phyloP scores from a whole-genome alignment of 2,113 vertebrate genomes.

The Tachycineta bicolor region DNA sequence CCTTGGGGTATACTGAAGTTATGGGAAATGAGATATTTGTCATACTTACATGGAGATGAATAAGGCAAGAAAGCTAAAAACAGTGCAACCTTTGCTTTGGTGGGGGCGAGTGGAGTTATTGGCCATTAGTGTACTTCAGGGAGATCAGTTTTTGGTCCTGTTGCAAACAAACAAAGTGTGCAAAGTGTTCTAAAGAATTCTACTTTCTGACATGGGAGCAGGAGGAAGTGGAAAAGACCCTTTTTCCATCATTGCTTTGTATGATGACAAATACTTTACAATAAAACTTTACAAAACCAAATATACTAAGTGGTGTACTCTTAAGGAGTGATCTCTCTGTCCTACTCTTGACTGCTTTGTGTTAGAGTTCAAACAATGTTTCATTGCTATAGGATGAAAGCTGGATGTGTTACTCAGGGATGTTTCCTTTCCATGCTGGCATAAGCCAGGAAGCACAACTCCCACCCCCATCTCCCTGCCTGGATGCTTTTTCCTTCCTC shows the following conservation, averaged over 20 bases:
- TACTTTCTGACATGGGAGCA: background rate
- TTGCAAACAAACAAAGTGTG: background rate
- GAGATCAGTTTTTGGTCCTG: background rate
- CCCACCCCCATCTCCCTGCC: background rate
- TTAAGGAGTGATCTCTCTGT: background rate
- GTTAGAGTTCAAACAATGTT: background rate
- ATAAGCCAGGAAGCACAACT: background rate
- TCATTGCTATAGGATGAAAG: background rate
- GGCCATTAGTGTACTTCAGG: background rate
- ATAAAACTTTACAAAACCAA: background rate
- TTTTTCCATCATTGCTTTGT: background rate
- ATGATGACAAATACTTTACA: background rate
- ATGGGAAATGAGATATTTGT: background rate
- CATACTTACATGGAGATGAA: background rate
- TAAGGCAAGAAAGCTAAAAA: background rate
- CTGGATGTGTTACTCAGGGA: accelerated
- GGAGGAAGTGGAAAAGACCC: background rate
- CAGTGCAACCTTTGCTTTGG: background rate
- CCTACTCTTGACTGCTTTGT: background rate
- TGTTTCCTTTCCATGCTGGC: background rate
- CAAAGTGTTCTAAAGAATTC: background rate
- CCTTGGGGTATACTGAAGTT: background rate
- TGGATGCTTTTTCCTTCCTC: background rate
- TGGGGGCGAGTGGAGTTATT: background rate
- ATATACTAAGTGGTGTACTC: background rate